Conservation (phyloP, 1,140 invertebrate species). For the Listronotus oregonensis region DNA sequence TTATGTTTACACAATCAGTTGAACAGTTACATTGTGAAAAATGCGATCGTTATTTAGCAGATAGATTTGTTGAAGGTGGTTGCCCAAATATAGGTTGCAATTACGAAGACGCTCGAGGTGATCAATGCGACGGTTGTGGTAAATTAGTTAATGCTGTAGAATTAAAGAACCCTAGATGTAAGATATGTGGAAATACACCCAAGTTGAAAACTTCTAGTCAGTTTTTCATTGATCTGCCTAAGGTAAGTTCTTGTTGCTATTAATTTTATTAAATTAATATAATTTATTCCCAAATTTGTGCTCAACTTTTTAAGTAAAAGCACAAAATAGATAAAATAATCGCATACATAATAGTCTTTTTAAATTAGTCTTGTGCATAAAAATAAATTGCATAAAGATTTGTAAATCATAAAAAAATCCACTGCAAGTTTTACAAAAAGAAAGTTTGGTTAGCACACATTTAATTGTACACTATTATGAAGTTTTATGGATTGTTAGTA, state of each 20-base stretch:
- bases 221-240: conserved; percentile 92
- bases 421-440: no score
- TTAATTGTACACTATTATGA: no score
- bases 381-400: no score
- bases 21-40: conserved; percentile 92
- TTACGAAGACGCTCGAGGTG: conserved; percentile 94
- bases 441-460: no score
- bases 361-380: no score
- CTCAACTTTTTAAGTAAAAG: no score
- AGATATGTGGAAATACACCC: conserved; percentile 82
- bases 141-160: conserved; percentile 96
- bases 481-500: no score
- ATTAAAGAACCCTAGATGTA: conserved; percentile 87
- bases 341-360: no score
- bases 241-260: conserved; percentile 60
- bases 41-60: conserved; percentile 83
- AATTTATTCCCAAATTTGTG: no score
- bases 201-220: conserved; percentile 81
- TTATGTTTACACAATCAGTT: conserved; percentile 79
- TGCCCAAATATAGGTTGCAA: conserved; percentile 88
- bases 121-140: conserved; percentile 98
- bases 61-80: conserved; percentile 95
- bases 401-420: no score
- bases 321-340: no score
- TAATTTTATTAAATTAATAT: no score